Percentiles rank a stretch among this genome's conserved stretches.
These are phyloP conservation scores for Lathronympha strigana DNA, from an alignment of 2,888 invertebrate species.

Conservation along the genomic window DNA sequence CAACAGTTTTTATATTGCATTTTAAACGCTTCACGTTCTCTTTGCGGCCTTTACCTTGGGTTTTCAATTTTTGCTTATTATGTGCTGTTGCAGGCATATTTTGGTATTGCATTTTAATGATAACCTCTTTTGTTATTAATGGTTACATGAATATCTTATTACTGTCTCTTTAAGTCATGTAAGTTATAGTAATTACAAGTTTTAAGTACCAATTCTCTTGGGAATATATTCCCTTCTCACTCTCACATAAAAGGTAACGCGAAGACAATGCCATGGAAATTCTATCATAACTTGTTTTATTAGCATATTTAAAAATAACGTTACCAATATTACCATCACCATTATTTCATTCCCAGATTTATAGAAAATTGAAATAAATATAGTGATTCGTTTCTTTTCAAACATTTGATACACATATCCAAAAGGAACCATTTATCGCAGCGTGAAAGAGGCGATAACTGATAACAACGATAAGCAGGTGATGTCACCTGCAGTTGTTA, in stretches of 20 bases:
- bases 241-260: background rate
- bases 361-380: background rate
- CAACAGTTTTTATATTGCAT: slow-evolving; percentile 27
- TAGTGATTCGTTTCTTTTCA: slow-evolving; percentile 20
- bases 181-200: background rate
- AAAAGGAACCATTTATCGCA: slow-evolving; percentile 31
- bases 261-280: background rate
- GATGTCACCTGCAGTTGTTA: slow-evolving; percentile 40
- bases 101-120: slow-evolving; percentile 28
- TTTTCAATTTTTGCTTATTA: slow-evolving; percentile 34
- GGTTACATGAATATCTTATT: background rate
- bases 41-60: slow-evolving; percentile 40
- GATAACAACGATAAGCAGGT: slow-evolving; percentile 41
- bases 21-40: slow-evolving; percentile 38
- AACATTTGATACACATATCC: slow-evolving; percentile 25
- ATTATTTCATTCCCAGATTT: background rate
- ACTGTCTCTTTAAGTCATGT: no score
- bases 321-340: background rate
- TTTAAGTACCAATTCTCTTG: background rate
- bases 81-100: slow-evolving; percentile 2
- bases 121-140: background rate
- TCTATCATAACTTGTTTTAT: no score
- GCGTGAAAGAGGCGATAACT: slow-evolving; percentile 36
- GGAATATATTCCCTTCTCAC: background rate
- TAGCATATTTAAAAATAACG: no score